Percentiles rank a stretch among this genome's conserved stretches.
Evolutionary conservation across 2,797 vertebrate genomes (phyloP).

Genomic region (Nannoperca obscura): DNA sequence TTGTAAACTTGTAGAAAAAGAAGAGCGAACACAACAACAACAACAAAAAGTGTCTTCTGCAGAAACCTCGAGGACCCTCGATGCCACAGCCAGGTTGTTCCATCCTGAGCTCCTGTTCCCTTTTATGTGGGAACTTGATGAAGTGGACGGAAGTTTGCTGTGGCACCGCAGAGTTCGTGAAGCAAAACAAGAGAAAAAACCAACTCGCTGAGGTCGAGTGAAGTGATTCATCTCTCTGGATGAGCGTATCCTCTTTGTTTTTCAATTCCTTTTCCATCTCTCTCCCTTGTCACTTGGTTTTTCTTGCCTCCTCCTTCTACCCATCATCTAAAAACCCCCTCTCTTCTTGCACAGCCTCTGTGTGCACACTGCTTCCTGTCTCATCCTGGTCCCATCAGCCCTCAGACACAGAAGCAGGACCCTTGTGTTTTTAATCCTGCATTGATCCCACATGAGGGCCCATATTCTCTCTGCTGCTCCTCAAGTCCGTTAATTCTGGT

Average conservation of each 20-base stretch:
- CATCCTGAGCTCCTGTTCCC: background rate
- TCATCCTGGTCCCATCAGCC: conserved; percentile 4
- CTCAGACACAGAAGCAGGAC: background rate
- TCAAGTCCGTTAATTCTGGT: conserved; percentile 34
- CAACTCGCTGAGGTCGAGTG: conserved; percentile 6
- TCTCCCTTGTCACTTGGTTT: background rate
- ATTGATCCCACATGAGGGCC: conserved; percentile 17
- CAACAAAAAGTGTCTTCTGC: conserved; percentile 2
- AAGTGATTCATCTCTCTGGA: conserved; percentile 21
- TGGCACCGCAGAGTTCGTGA: background rate
- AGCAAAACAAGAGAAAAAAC: conserved; percentile 5
- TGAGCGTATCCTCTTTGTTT: background rate
- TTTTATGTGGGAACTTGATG: conserved; percentile 5
- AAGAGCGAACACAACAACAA: background rate
- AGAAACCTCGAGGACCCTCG: conserved; percentile 11
- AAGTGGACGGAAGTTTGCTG: background rate
- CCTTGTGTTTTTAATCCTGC: conserved; percentile 21
- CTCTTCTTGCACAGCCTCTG: background rate
- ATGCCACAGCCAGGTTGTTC: conserved; percentile 14
- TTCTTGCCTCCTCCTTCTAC: conserved; percentile 24
- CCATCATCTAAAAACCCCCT: conserved; percentile 16
- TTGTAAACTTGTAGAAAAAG: background rate
- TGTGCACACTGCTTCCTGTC: background rate
- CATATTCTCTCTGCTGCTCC: conserved; percentile 18
- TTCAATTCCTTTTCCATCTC: background rate